Evolutionary conservation across 1,140 invertebrate genomes (phyloP), one percentile per base, ranked within the genome.

Genomic region (Drosophila erecta): DNA sequence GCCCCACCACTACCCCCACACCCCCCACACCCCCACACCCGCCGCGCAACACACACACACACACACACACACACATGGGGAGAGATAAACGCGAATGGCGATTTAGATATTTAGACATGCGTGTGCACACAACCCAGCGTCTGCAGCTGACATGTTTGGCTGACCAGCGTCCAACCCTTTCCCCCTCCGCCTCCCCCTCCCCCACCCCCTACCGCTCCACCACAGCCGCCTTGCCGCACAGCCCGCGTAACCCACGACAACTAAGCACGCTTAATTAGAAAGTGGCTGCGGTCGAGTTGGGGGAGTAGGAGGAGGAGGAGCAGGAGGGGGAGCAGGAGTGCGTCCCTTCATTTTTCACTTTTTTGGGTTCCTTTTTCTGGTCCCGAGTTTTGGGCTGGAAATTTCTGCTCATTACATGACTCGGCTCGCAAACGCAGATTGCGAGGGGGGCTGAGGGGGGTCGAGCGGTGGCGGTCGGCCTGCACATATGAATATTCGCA

Each of bases 211-310:
- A n/a, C n/a, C n/a, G n/a, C n/a, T n/a, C n/a, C n/a, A n/a, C 30
- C 37, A 38, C 5, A n/a, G 37, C 37, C 14, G 37, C 37, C 37
- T 37, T 1, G n/a, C 5, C 15, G 0, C 30, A 24, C 17, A 12
- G 11, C 17, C 41, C 41, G 27, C 40, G 72, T 69, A 47, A 46
- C 62, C 73, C 69, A 17, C 73, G 64, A 76, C 76, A 87, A 79
- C 84, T 87, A 89, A 87, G 78, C 84, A 89, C 62, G 84, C 84
- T 89, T 87, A 89, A 87, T 87, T 87, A 87, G 84, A 89, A 87
- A 89, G 84, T 76, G 76, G 81, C 81, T 78, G 77, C 74, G 83
- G 78, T 85, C 57, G 53, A 30, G 30, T 30, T 3, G 7, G 51
- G 30, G 15, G 15, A 30, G 27, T 6, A 7, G 6, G 22, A 22